phyloP scores from a whole-genome alignment of 2,888 invertebrate genomes.

The Drosophila monieri region DNA sequence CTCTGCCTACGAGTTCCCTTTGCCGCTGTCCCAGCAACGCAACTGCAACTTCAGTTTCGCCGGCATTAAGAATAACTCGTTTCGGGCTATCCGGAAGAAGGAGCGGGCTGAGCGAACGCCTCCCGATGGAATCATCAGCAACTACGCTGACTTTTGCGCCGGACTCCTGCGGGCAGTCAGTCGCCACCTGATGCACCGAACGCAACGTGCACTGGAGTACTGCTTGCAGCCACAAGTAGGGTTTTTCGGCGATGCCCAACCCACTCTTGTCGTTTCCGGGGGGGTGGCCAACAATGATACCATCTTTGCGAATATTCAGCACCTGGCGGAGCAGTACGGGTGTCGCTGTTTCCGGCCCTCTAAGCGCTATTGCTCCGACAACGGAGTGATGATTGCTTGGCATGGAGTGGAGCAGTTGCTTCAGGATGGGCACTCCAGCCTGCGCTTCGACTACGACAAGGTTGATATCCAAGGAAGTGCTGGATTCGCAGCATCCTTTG shows the following conservation, averaged over 20 bases:
- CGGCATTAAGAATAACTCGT: slow-evolving; percentile 89
- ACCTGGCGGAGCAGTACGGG: slow-evolving; percentile 87
- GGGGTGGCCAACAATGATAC: slow-evolving; percentile 97
- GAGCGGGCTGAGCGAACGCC: slow-evolving; percentile 86
- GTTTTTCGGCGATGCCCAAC: slow-evolving; percentile 86
- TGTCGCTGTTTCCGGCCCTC: slow-evolving; percentile 91
- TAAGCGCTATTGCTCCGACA: slow-evolving; percentile 95
- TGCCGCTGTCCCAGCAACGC: slow-evolving; percentile 87
- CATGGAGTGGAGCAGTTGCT: slow-evolving; percentile 92
- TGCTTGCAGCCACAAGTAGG: slow-evolving; percentile 85
- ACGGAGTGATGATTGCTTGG: slow-evolving; percentile 99
- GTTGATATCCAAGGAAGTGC: slow-evolving; percentile 84
- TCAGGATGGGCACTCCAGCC: slow-evolving; percentile 23
- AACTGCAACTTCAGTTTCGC: slow-evolving; percentile 97
- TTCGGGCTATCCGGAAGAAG: slow-evolving; percentile 85
- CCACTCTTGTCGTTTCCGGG: slow-evolving; percentile 92
- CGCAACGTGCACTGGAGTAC: slow-evolving; percentile 93
- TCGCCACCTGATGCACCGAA: slow-evolving; percentile 91
- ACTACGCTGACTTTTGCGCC: slow-evolving; percentile 93
- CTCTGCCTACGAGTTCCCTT: slow-evolving; percentile 87
- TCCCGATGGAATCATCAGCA: slow-evolving; percentile 90
- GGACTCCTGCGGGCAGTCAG: slow-evolving; percentile 90
- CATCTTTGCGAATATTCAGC: slow-evolving; percentile 88
- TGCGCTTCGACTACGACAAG: slow-evolving; percentile 84
- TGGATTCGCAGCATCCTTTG: slow-evolving; percentile 64